Percentiles rank a stretch among this genome's conserved stretches.
These are phyloP conservation scores for Ptycholaimellus sp. DNA, from an alignment of 2,888 invertebrate genomes.

Conservation along the genomic window DNA sequence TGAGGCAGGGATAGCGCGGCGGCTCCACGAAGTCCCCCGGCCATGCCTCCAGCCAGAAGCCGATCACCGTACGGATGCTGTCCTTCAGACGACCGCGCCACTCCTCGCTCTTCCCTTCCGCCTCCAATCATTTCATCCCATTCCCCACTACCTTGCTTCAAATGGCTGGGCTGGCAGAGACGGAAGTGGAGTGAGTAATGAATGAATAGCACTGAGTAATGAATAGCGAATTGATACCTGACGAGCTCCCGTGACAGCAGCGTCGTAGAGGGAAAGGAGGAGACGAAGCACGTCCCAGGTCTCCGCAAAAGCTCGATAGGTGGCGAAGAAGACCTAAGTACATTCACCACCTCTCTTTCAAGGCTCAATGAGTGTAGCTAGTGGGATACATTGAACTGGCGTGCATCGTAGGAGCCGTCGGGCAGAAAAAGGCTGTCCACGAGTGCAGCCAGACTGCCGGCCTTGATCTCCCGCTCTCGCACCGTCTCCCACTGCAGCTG, in stretches of 20 bases:
- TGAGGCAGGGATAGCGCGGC: slow-evolving; percentile 51
- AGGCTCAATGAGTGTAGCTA: too few species aligned
- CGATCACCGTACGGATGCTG: slow-evolving; percentile 38
- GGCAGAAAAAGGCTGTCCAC: slow-evolving; percentile 38
- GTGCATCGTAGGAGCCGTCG: slow-evolving; percentile 84
- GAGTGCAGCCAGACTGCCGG: slow-evolving; percentile 70
- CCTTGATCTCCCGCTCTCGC: slow-evolving; percentile 73
- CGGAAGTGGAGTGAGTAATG: too few species aligned
- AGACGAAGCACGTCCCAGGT: slow-evolving; percentile 58
- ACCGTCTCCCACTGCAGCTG: slow-evolving; percentile 98
- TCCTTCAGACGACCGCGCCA: too few species aligned
- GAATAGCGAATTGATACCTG: too few species aligned
- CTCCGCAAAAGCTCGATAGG: slow-evolving; percentile 69
- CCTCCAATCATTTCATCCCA: too few species aligned
- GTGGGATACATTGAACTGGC: slow-evolving; percentile 90
- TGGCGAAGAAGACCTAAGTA: slow-evolving; percentile 84
- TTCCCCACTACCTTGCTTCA: too few species aligned
- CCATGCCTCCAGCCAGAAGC: slow-evolving; percentile 90
- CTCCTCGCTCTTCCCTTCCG: too few species aligned
- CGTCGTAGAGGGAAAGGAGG: slow-evolving; percentile 33
- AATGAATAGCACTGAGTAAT: too few species aligned
- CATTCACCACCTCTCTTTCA: too few species aligned
- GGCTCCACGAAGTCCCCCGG: slow-evolving; percentile 73
- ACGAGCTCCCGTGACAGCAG: too few species aligned
- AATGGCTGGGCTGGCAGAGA: too few species aligned